Conservation (phyloP, 2,888 invertebrate genomes). For the Conchocele bisecta region DNA sequence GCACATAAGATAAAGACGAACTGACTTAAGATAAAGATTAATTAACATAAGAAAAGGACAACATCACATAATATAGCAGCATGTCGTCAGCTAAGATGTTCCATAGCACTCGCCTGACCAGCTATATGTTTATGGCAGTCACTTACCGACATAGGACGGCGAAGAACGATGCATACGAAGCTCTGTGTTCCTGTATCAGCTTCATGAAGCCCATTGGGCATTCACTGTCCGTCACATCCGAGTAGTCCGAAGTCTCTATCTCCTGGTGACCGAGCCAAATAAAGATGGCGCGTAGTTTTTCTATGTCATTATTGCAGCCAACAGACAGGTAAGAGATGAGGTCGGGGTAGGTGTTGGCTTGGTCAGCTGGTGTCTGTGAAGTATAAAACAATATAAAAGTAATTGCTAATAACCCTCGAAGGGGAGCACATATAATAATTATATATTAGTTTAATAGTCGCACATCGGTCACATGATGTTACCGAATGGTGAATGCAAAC, state of each 20-base stretch:
- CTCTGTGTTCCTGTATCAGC: constrained; percentile 46
- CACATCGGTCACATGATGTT: too few relatives aligned
- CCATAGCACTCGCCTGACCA: too few relatives aligned
- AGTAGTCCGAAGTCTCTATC: constrained; percentile 31
- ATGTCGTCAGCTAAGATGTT: too few relatives aligned
- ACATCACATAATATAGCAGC: too few relatives aligned
- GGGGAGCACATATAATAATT: too few relatives aligned
- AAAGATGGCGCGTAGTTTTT: constrained; percentile 54
- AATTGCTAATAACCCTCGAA: too few relatives aligned
- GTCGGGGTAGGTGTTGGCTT: constrained; percentile 36
- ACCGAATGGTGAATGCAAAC: too few relatives aligned
- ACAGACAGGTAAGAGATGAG: constrained; percentile 44
- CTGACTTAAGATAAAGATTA: too few relatives aligned
- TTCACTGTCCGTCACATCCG: constrained; percentile 41
- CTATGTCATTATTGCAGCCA: constrained; percentile 44
- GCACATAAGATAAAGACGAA: too few relatives aligned
- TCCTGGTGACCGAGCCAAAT: constrained; percentile 54
- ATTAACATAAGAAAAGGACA: too few relatives aligned
- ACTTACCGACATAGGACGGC: constrained; percentile 58
- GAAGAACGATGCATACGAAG: constrained; percentile 53
- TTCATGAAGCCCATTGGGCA: constrained; percentile 57
- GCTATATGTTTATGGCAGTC: background rate
- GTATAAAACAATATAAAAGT: background rate
- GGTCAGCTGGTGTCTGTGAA: constrained; percentile 46
- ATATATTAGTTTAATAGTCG: too few relatives aligned